phyloP scores from a whole-genome alignment of 2,797 vertebrate genomes.

The Sebastes aleutianus region DNA sequence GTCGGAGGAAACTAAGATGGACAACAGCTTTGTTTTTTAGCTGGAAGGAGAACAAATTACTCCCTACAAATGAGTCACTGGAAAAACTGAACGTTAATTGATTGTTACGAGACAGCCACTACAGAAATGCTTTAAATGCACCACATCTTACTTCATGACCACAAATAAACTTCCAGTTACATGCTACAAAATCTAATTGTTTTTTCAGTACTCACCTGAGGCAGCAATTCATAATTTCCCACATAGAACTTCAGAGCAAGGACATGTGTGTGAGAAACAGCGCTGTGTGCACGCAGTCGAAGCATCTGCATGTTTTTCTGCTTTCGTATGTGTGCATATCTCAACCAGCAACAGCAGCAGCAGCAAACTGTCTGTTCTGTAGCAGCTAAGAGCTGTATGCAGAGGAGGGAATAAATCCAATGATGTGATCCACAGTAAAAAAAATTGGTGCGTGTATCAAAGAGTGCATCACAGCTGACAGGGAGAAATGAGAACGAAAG shows the following conservation, averaged over 20 bases:
- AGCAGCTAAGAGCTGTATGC: slow-evolving; percentile 61
- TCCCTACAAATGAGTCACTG: background rate
- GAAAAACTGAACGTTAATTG: background rate
- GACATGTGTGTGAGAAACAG: slow-evolving; percentile 9
- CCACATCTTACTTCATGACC: background rate
- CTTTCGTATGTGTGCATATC: slow-evolving; percentile 50
- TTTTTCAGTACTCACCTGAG: slow-evolving; percentile 70
- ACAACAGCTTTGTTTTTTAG: slow-evolving; percentile 17
- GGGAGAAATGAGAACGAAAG: slow-evolving; percentile 42
- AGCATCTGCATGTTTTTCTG: slow-evolving; percentile 45
- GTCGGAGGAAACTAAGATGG: slow-evolving; percentile 14
- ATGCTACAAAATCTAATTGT: background rate
- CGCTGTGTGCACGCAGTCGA: slow-evolving; percentile 7
- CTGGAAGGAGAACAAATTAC: slow-evolving; percentile 2
- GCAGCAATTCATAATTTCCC: slow-evolving; percentile 74
- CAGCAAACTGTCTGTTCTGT: slow-evolving; percentile 64
- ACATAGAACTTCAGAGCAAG: slow-evolving; percentile 47
- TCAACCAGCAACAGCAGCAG: slow-evolving; percentile 23
- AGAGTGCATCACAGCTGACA: slow-evolving; percentile 57
- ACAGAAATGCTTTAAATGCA: background rate
- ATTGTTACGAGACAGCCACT: background rate
- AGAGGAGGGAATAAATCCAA: slow-evolving; percentile 71
- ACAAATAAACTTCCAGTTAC: background rate
- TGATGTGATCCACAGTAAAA: slow-evolving; percentile 55
- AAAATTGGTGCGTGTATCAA: slow-evolving; percentile 41